phyloP scores from a whole-genome alignment of 2,113 vertebrate genomes.

The Brachionichthys hirsutus region DNA sequence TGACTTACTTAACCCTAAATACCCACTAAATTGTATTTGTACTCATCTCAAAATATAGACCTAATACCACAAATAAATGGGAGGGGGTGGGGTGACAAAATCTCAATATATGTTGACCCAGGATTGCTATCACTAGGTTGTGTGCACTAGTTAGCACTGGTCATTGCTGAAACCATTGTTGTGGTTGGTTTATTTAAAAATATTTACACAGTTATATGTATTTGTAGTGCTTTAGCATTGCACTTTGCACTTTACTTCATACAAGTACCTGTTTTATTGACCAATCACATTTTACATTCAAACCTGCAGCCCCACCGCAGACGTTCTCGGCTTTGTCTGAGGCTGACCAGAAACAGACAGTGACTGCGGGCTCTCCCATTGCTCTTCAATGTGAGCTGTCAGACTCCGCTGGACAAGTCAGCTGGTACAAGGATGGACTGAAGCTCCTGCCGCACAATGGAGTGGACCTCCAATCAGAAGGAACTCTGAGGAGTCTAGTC shows the following conservation, averaged over 20 bases:
- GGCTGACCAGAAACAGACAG: conserved; percentile 62
- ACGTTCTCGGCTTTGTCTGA: conserved; percentile 68
- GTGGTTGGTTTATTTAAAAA: no score
- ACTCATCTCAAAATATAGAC: no score
- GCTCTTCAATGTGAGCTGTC: conserved; percentile 70
- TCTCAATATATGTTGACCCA: no score
- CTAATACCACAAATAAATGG: background rate
- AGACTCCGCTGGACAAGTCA: conserved; percentile 60
- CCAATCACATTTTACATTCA: conserved; percentile 54
- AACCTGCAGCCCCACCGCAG: conserved; percentile 70
- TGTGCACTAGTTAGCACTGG: no score
- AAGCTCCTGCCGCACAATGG: conserved; percentile 55
- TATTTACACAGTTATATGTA: no score
- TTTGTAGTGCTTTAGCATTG: conserved; percentile 1
- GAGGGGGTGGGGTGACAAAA: no score
- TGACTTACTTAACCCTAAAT: no score
- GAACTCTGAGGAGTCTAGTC: conserved; percentile 64
- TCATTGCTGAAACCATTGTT: no score
- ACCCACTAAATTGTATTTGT: no score
- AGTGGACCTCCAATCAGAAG: conserved; percentile 70
- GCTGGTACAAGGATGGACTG: conserved; percentile 71
- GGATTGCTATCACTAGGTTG: no score
- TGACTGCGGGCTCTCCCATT: conserved; percentile 60
- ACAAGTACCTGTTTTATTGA: conserved; percentile 32
- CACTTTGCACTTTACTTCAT: conserved; percentile 5